Percentiles rank a stretch among this genome's conserved stretches.
These are phyloP conservation scores for Epirrhoe alternata DNA, from an alignment of 2,888 invertebrate genomes.

Conservation along the genomic window DNA sequence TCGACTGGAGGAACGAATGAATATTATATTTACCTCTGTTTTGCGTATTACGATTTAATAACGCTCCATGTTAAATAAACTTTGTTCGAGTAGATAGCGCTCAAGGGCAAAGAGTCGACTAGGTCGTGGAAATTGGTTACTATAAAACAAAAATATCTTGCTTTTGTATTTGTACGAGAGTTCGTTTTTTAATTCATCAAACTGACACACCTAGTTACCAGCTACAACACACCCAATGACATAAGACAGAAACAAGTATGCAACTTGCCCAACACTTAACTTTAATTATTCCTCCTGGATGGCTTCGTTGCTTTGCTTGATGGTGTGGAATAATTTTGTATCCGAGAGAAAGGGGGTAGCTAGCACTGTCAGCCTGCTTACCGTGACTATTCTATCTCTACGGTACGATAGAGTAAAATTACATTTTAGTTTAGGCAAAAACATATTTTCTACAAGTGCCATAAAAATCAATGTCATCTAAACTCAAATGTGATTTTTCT, in stretches of 20 bases:
- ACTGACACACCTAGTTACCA: neutral
- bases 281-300: slow-evolving; percentile 11
- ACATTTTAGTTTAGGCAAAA: too few species aligned
- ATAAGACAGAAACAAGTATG: neutral
- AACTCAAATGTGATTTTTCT: too few species aligned
- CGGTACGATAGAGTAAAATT: too few species aligned
- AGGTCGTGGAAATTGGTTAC: slow-evolving; percentile 3
- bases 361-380: neutral
- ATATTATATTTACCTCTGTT: neutral
- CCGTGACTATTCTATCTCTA: neutral
- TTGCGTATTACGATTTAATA: neutral
- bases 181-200: too few species aligned
- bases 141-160: slow-evolving; percentile 1
- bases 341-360: neutral
- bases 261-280: slow-evolving; percentile 3
- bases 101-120: neutral
- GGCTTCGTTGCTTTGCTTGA: slow-evolving; percentile 8
- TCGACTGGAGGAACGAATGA: neutral
- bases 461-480: too few species aligned
- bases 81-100: neutral
- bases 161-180: too few species aligned
- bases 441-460: too few species aligned
- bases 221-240: neutral
- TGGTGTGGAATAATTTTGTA: slow-evolving; percentile 16
- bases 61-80: neutral